Evolutionary conservation across 2,113 vertebrate species (phyloP), one percentile per base, ranked within the genome.

Genomic region (Hiodon alosoides): DNA sequence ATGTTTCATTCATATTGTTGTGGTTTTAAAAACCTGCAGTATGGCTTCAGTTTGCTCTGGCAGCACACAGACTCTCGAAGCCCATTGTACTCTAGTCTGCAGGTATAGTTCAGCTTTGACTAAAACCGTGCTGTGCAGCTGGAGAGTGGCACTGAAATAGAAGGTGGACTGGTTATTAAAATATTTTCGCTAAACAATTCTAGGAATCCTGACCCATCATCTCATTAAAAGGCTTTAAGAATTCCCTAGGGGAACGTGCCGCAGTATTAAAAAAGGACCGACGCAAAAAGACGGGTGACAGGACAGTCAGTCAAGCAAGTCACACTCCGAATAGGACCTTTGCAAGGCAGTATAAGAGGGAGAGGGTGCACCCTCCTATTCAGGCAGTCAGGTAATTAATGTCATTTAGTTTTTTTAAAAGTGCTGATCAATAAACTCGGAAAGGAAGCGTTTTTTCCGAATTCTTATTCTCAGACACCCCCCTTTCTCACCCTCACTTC

Each of bases 271-370:
- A 74, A 69, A 75, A 81, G 71, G 47, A 66, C 84, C 75, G 76
- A 61, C 74, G 68, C 64, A 52, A 79, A 78, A 73, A 72, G 66
- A 72, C 82, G 55, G 75, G 77, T 10, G 52, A 81, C 81, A 83
- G 85, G 79, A 83, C 83, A 72, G 80, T 86, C 80, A 81, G 64
- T 81, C 81, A 85, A 83, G 81, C 83, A 81, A 80, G 75, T 77
- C 78, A 71, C 52, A 67, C 11, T 16, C 14, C 8, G 69, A 59
- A 53, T 3, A 48, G 48, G 51, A 73, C 60, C 14, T 50, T 3
- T 13, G 51, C 5, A 31, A 46, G 48, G 8, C 48, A 52, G 71
- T 55, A 7, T 4, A 47, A 46, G 64, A 54, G 5, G 7, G 16
- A 54, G 5, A n/a, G 16, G 14, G 3, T 3, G 17, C 16, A 14